Conservation (phyloP, 2,888 invertebrate genomes). For the Alitta virens region DNA sequence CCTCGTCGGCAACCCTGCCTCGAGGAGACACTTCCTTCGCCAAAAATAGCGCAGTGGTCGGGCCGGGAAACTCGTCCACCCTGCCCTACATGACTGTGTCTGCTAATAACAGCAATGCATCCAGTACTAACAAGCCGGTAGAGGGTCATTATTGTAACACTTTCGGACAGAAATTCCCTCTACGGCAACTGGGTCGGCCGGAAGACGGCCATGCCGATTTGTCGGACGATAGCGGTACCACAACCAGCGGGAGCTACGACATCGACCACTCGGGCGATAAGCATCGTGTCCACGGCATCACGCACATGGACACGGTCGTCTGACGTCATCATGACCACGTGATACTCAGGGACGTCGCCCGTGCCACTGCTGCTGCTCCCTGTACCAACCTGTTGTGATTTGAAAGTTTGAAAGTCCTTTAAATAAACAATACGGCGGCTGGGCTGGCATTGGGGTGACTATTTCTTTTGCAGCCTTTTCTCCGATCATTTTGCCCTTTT, state of each 20-base stretch:
- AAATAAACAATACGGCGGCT: no score
- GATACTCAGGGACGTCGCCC: no score
- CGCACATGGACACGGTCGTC: conserved; percentile 1
- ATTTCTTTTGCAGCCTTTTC: no score
- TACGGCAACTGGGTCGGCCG: conserved; percentile 7
- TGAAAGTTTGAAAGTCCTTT: no score
- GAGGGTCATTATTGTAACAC: conserved; percentile 5
- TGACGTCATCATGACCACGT: neutral
- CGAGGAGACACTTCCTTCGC: neutral
- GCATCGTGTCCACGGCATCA: neutral
- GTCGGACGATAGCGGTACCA: conserved; percentile 12
- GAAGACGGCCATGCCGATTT: conserved; percentile 10
- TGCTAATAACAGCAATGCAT: neutral
- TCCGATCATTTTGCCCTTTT: no score
- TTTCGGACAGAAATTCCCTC: conserved; percentile 9
- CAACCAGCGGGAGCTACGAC: conserved; percentile 14
- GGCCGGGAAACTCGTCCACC: neutral
- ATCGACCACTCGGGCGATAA: conserved; percentile 1
- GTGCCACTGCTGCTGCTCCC: no score
- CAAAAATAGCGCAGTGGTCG: neutral
- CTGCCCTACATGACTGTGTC: no score
- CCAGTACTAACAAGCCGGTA: neutral
- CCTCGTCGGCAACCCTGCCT: neutral
- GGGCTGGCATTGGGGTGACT: no score
- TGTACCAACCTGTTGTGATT: no score